A percentile compares a stretch with the other conserved stretches of the same genome.
Evolutionary conservation across 2,888 invertebrate species (phyloP).

Genomic region (Rhagophthalmus giganteus): DNA sequence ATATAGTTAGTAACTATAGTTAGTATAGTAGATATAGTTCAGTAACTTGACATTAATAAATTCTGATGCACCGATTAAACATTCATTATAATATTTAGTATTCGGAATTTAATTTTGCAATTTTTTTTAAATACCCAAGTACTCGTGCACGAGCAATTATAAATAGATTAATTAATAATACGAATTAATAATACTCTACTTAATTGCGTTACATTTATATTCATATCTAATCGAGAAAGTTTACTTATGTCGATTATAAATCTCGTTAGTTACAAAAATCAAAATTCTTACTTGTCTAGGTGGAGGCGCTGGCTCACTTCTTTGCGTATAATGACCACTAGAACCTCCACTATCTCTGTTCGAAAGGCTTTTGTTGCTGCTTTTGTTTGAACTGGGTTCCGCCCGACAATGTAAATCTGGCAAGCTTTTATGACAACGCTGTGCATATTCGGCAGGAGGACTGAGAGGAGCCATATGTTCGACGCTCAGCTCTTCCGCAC

Average conservation of each 20-base stretch:
- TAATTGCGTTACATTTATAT: background rate
- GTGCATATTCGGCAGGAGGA: slow-evolving; percentile 73
- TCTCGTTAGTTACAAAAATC: too few relatives aligned
- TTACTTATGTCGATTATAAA: background rate
- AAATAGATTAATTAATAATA: too few relatives aligned
- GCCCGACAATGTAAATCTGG: slow-evolving; percentile 61
- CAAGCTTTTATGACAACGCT: slow-evolving; percentile 77
- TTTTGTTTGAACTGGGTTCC: slow-evolving; percentile 55
- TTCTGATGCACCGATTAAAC: too few relatives aligned
- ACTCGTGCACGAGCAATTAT: too few relatives aligned
- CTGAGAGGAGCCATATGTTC: slow-evolving; percentile 64
- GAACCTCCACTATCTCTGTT: slow-evolving; percentile 83
- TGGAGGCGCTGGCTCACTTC: slow-evolving; percentile 70
- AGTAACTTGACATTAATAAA: too few relatives aligned
- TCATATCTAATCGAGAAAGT: background rate
- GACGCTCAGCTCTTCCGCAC: slow-evolving; percentile 65
- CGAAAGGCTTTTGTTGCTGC: slow-evolving; percentile 56
- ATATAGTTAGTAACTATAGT: too few relatives aligned
- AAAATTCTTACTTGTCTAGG: slow-evolving; percentile 51
- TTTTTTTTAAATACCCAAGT: too few relatives aligned
- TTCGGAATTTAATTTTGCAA: too few relatives aligned
- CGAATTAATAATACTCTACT: background rate
- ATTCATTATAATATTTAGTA: too few relatives aligned
- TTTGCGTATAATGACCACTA: slow-evolving; percentile 80
- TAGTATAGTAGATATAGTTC: too few relatives aligned